Conservation (phyloP, 1,140 invertebrate genomes). For the Monomorium pharaonis region DNA sequence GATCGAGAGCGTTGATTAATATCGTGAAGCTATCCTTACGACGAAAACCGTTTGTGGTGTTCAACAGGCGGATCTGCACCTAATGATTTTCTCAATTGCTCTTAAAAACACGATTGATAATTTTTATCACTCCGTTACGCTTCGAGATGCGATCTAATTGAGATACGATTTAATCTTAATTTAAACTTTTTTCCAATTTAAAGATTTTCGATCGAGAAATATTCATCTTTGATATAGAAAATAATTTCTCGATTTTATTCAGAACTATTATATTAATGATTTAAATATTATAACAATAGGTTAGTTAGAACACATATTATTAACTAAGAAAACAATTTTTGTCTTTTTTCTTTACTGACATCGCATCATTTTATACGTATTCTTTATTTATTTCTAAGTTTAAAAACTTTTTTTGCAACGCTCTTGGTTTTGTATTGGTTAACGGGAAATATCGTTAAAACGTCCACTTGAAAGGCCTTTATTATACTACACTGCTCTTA, state of each 20-base stretch:
- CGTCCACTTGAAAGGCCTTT: background rate
- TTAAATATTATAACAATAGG: background rate
- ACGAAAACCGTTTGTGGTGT: conserved; percentile 24
- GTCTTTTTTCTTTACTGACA: background rate
- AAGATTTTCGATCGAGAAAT: background rate
- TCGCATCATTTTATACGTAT: background rate
- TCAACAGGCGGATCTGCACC: background rate
- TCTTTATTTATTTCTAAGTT: background rate
- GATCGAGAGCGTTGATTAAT: conserved; percentile 66
- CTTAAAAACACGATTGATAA: conserved; percentile 17
- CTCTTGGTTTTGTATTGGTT: background rate
- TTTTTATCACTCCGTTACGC: background rate
- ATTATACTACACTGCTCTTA: background rate
- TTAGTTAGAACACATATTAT: background rate
- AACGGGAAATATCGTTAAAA: background rate
- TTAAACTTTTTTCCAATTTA: background rate
- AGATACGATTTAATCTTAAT: background rate
- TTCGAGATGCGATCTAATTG: background rate
- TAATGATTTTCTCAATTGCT: conserved; percentile 24
- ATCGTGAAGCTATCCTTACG: conserved; percentile 51
- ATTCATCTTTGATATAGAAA: background rate
- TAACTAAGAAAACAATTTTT: background rate
- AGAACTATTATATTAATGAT: background rate
- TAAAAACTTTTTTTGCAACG: background rate
- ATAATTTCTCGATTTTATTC: background rate